These are phyloP conservation scores for Hypercompe scribonia DNA, from an alignment of 2,888 invertebrate species.

Conservation along the genomic window DNA sequence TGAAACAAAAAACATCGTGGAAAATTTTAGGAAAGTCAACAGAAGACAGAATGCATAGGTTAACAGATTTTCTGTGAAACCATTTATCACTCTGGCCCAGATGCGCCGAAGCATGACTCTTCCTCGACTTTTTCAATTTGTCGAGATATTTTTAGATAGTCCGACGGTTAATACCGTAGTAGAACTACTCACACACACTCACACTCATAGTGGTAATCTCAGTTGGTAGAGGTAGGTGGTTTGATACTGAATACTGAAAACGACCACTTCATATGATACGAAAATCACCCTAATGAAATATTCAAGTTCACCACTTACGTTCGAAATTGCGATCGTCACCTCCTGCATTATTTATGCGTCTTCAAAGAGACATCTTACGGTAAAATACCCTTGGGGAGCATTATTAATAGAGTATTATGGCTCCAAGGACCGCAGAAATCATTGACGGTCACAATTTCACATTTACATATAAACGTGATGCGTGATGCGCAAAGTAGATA, in stretches of 20 bases:
- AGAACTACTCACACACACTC: too few relatives aligned
- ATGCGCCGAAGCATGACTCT: too few relatives aligned
- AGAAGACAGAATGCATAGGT: too few relatives aligned
- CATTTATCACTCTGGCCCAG: too few relatives aligned
- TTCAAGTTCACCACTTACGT: constrained; percentile 41
- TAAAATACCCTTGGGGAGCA: background rate
- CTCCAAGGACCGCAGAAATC: background rate
- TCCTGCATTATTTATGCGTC: constrained; percentile 30
- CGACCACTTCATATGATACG: background rate
- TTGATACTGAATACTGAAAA: background rate
- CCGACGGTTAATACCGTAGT: too few relatives aligned
- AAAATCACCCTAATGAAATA: constrained; percentile 39
- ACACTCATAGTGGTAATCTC: too few relatives aligned
- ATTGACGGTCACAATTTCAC: background rate
- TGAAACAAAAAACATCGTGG: too few relatives aligned
- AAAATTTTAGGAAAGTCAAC: too few relatives aligned
- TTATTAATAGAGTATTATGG: background rate
- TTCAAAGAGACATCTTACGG: constrained; percentile 17
- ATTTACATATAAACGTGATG: background rate
- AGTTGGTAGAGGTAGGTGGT: too few relatives aligned
- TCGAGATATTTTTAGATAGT: too few relatives aligned
- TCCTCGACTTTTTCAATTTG: too few relatives aligned
- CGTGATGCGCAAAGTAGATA: background rate
- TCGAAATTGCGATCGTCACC: constrained; percentile 14
- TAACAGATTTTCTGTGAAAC: too few relatives aligned